Base-by-base conservation (phyloP, 2,888 invertebrate genomes). In the Aspidiotus destructor region DNA sequence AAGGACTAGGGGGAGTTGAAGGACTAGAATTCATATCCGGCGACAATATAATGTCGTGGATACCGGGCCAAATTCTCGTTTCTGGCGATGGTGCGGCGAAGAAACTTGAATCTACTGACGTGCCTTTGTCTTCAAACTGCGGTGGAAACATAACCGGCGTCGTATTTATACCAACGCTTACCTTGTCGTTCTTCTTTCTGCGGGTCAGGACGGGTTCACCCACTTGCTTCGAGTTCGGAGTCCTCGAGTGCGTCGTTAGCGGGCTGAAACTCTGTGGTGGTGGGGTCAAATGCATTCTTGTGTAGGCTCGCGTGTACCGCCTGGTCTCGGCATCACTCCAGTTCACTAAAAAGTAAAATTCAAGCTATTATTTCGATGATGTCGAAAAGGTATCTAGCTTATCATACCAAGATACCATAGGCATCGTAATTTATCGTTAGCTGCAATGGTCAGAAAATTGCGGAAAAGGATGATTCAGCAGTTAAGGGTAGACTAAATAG, bases 1-100 rank as follows among this genome's bases (percentile, higher is more conserved):
- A 16, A 7, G 67, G 17, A 40, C 16, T 67, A 60, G 67, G 58
- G 17, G 60, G 28, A 40, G 67, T 58, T 28, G 48, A 28, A 48
- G 60, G 67, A 67, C 67, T 67, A 67, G 67, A 67, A 67, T 67
- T 67, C 6, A 52, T 48, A 67, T 67, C 67, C 16, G n/a, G 6
- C 48, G 48, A 48, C 6, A 7, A 8, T 58, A 58, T 28, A 28
- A 58, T 58, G 17, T 58, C 58, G 40, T 13, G 28, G 28, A 58
- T 3, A 13, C 58, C 58, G 2, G 58, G 58, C 58, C 58, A 58
- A 2, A 28, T 1, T 48, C n/a, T 48, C 6, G 48, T 13, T 48
- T 48, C 63, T n/a, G 28, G 63, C 41, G 52, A 54, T 40, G 52
- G 53, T 54, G 52, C 41, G 15, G 16, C 17, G 41, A 63, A 54